Evolutionary conservation across 2,113 vertebrate genomes (phyloP), one percentile per base, ranked within the genome.

Genomic region (Psittacula cyanocephala): DNA sequence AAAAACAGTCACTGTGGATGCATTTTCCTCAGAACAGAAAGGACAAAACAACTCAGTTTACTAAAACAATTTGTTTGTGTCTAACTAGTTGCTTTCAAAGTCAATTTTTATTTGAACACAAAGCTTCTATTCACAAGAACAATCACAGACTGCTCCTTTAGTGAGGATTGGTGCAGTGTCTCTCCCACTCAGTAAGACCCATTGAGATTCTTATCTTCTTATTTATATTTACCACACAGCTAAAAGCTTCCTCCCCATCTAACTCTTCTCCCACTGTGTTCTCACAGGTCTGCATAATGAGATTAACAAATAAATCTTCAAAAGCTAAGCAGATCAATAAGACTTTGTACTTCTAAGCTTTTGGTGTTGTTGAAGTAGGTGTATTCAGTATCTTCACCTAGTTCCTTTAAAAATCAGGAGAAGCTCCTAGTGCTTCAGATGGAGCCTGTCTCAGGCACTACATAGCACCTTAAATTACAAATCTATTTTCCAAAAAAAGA

Each of bases 241-340:
- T 84, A 91, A 89, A 69, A 75, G 64, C 74, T 93, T 82, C 80
- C 49, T 81, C 79, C 83, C 72, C 76, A 69, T 44, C 93, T 76
- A 93, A 62, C 55, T 93, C 41, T 86, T 93, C 89, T 95, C 33
- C 64, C 79, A 65, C 78, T 52, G 35, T 9, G 63, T 94, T 96
- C 49, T 96, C 37, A 95, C 85, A 63, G 95, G 91, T 90, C 87
- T 95, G 62, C 89, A 75, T 81, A 84, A 95, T 52, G 28, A 88
- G 76, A 89, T 87, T 91, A 96, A 94, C 89, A 68, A 94, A 91
- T 86, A 91, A 91, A 90, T 55, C 88, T 94, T 95, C 83, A 85
- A 69, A 93, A 86, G 35, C 74, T 90, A 90, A 81, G 64, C 60
- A 29, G 77, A 93, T 84, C 71, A 74, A 31, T 83, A 77, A 70